Evolutionary conservation across 2,113 vertebrate species (phyloP).

Genomic region (Pantherophis guttatus): DNA sequence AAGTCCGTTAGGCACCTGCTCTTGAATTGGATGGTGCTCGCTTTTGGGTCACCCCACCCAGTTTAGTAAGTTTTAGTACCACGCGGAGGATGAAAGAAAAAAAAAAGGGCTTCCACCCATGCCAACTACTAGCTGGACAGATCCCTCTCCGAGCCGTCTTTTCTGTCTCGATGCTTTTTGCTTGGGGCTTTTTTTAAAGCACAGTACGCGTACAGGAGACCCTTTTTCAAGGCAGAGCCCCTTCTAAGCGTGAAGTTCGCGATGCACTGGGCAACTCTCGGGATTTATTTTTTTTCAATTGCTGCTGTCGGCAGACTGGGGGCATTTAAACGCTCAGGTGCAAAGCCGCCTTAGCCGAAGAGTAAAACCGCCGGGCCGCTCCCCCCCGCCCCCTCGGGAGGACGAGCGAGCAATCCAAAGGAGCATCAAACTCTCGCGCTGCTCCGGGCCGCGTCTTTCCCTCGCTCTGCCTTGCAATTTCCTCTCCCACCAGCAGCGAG

Average conservation of each 20-base stretch:
- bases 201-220: not conserved
- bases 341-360: not conserved
- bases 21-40: not conserved
- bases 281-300: not conserved
- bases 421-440: not conserved
- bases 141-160: not conserved
- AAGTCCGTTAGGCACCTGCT: not conserved
- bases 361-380: not conserved
- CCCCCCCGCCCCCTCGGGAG: too few relatives aligned
- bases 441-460: not conserved
- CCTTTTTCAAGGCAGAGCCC: not conserved
- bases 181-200: not conserved
- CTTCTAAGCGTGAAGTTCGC: not conserved
- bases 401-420: not conserved
- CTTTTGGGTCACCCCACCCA: not conserved
- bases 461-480: slow-evolving; percentile 35
- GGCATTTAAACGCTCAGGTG: not conserved
- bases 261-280: not conserved
- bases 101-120: not conserved
- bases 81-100: accelerated
- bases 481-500: slow-evolving; percentile 50
- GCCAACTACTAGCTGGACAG: not conserved
- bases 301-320: not conserved
- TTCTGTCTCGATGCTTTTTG: not conserved
- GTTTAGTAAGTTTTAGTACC: not conserved